These are phyloP conservation scores for Drosophila atroscutellata DNA, from an alignment of 2,888 invertebrate species.

Conservation along the genomic window DNA sequence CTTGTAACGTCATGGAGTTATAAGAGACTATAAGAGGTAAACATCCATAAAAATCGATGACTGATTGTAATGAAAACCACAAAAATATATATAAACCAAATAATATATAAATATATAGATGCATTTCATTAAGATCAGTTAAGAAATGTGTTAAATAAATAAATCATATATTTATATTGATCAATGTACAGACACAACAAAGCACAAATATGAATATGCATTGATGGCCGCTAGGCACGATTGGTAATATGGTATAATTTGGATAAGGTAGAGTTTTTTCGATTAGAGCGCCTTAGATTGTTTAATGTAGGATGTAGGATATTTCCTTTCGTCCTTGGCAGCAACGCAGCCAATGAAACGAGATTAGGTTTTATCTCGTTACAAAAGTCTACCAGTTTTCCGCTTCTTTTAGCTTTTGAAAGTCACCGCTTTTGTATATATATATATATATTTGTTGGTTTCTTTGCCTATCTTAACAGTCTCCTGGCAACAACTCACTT, in stretches of 20 bases:
- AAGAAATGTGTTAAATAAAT: not conserved
- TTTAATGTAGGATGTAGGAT: not conserved
- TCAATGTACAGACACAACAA: not conserved
- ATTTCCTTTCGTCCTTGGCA: not conserved
- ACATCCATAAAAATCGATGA: not conserved
- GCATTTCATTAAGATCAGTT: not conserved
- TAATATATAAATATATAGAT: too few species aligned
- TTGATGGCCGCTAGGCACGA: not conserved
- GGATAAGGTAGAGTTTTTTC: not conserved
- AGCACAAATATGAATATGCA: not conserved
- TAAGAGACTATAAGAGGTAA: not conserved
- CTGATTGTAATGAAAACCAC: not conserved
- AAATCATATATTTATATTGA: not conserved
- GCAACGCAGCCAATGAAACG: not conserved
- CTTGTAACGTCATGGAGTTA: not conserved
- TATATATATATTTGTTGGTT: not conserved
- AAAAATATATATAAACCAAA: too few species aligned
- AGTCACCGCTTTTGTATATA: not conserved
- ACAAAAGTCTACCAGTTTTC: not conserved
- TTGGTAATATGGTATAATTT: not conserved
- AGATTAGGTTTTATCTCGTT: not conserved
- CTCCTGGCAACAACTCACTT: not conserved
- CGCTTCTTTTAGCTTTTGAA: conserved; percentile 3
- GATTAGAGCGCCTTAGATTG: not conserved
- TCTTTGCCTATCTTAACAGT: conserved; percentile 4